phyloP scores from a whole-genome alignment of 2,888 invertebrate genomes.

The Augiades crinisus region DNA sequence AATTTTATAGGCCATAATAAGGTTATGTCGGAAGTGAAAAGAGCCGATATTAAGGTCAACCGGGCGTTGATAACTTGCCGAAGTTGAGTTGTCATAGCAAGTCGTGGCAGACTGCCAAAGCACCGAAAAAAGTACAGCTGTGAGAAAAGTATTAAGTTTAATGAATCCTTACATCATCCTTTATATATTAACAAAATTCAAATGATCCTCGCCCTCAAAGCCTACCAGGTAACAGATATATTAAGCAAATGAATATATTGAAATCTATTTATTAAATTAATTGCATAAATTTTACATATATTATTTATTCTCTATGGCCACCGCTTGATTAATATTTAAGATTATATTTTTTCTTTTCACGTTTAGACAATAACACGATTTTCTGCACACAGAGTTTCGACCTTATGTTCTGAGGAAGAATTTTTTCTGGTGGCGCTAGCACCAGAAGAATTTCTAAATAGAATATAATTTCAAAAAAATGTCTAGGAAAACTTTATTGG shows the following conservation, averaged over 20 bases:
- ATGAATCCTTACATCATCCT: neutral
- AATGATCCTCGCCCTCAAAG: no score
- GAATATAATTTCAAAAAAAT: no score
- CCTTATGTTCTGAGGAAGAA: conserved; percentile 12
- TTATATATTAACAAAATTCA: neutral
- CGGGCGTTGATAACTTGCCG: conserved; percentile 69
- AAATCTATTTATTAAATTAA: conserved; percentile 4
- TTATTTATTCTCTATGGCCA: conserved; percentile 5
- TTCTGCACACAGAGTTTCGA: neutral
- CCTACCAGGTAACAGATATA: neutral
- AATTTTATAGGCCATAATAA: conserved; percentile 59
- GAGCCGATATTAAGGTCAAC: conserved; percentile 59
- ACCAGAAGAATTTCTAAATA: no score
- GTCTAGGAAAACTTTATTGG: no score
- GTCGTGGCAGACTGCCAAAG: conserved; percentile 57
- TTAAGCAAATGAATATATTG: neutral
- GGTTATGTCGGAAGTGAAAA: conserved; percentile 60
- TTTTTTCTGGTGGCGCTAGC: conserved; percentile 3
- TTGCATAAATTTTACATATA: conserved; percentile 2
- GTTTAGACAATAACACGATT: neutral
- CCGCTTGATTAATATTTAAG: neutral
- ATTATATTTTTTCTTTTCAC: neutral
- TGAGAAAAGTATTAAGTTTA: conserved; percentile 12
- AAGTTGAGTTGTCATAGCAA: conserved; percentile 49
- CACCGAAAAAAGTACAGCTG: conserved; percentile 25